These are phyloP conservation scores for Cnemophilus loriae DNA, from an alignment of 2,113 vertebrate species.

Conservation along the genomic window DNA sequence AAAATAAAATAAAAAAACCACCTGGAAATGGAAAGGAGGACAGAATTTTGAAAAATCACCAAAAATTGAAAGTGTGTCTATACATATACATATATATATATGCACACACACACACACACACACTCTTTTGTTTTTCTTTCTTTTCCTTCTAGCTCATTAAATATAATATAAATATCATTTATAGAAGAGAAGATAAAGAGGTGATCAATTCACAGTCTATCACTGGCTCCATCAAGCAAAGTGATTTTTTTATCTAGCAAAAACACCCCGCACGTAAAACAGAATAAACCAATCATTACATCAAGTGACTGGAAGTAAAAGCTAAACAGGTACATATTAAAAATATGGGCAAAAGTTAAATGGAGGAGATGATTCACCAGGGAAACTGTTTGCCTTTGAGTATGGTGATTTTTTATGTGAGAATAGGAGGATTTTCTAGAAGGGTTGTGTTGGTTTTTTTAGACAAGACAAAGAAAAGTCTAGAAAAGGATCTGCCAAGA, in stretches of 20 bases:
- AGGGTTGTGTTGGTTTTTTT: neutral
- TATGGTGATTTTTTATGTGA: neutral
- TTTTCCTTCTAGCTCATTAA: neutral
- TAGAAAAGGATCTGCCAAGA: neutral
- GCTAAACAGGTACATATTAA: neutral
- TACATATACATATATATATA: no score
- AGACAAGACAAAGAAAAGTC: neutral
- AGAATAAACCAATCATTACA: neutral
- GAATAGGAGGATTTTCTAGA: neutral
- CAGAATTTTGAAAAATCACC: neutral
- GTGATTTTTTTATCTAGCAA: neutral
- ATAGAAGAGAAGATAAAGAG: neutral
- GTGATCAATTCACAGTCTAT: neutral
- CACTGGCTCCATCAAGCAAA: neutral
- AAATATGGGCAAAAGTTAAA: neutral
- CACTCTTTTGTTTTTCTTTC: neutral
- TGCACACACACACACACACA: fast-evolving
- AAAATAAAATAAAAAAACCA: no score
- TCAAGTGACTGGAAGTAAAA: neutral
- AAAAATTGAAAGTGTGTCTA: neutral
- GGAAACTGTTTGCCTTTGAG: neutral
- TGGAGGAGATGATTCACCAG: neutral
- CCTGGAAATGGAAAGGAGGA: neutral
- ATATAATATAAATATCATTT: neutral
- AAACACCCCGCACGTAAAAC: neutral